phyloP scores from a whole-genome alignment of 2,797 vertebrate genomes.

The Onychomys torridus region DNA sequence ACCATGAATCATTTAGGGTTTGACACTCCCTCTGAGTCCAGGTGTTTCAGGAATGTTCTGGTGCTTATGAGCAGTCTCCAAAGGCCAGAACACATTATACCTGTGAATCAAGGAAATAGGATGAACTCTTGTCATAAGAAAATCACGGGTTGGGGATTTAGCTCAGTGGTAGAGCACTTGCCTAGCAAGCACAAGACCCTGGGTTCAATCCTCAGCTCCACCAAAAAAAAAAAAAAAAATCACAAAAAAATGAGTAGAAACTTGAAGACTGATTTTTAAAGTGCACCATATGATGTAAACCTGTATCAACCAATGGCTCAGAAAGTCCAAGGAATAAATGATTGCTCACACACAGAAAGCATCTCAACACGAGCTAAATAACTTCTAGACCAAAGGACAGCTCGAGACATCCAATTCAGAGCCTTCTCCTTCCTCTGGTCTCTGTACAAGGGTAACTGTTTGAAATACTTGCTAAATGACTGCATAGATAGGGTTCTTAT shows the following conservation, averaged over 20 bases:
- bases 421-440: neutral
- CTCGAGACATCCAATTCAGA: neutral
- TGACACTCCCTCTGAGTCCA: neutral
- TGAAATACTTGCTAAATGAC: neutral
- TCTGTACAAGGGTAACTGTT: neutral
- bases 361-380: neutral
- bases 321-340: neutral
- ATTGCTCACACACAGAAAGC: neutral
- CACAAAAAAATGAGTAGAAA: neutral
- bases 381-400: neutral
- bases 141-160: no score
- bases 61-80: neutral
- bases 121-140: neutral
- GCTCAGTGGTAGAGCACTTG: no score
- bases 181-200: no score
- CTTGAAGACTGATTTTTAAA: neutral
- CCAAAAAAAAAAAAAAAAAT: no score
- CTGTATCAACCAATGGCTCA: neutral
- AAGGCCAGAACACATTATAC: neutral
- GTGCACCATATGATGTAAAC: neutral
- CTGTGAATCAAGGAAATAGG: neutral
- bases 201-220: no score
- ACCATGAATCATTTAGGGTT: neutral
- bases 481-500: neutral
- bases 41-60: neutral